Evolutionary conservation across 2,113 vertebrate genomes (phyloP).

Genomic region (Girardinichthys multiradiatus): DNA sequence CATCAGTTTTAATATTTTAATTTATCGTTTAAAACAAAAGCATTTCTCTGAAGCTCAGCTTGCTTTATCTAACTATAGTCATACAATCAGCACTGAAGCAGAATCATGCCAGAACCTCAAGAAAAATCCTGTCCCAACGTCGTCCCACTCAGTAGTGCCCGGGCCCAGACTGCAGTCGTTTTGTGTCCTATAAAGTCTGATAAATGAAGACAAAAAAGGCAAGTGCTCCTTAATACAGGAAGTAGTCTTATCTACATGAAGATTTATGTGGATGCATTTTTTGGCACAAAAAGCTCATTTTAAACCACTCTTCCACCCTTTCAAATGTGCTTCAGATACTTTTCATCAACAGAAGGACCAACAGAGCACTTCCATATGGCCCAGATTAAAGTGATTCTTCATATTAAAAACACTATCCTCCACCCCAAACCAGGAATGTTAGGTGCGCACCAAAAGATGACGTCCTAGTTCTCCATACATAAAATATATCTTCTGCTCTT

Average conservation of each 20-base stretch:
- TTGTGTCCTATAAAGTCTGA: no score
- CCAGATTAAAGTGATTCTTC: background rate
- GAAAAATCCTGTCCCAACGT: background rate
- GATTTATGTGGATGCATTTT: background rate
- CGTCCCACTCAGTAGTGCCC: background rate
- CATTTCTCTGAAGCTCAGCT: no score
- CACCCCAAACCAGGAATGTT: no score
- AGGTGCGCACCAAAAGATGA: constrained; percentile 11
- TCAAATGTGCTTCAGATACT: constrained; percentile 7
- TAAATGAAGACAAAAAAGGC: background rate
- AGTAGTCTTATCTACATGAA: background rate
- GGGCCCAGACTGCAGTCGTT: background rate
- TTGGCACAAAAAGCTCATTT: background rate
- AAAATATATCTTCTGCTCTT: constrained; percentile 20
- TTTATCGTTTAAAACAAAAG: background rate
- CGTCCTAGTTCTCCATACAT: constrained; percentile 5
- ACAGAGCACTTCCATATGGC: background rate
- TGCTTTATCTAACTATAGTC: no score
- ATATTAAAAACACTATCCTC: background rate
- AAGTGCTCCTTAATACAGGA: background rate
- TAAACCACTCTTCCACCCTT: background rate
- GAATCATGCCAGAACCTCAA: background rate
- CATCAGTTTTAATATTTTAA: background rate
- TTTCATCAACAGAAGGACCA: constrained; percentile 9
- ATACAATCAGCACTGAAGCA: background rate